phyloP scores from a whole-genome alignment of 2,888 invertebrate species.

The Drosophila sordidula region DNA sequence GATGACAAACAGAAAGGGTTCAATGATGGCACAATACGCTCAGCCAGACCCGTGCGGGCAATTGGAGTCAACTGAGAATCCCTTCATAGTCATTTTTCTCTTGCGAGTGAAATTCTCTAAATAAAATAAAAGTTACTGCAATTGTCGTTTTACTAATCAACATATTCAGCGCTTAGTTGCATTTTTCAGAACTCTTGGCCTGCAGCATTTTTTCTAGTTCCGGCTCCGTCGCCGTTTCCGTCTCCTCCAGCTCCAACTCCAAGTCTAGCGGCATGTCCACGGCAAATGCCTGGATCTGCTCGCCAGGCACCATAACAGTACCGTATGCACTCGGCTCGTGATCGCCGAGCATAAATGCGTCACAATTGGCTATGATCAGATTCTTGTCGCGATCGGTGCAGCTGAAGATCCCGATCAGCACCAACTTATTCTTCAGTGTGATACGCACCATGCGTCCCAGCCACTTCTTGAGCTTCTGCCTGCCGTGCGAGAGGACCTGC shows the following conservation, averaged over 20 bases:
- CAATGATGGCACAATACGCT: too few relatives aligned
- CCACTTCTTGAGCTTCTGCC: conserved; percentile 39
- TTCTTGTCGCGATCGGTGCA: conserved; percentile 60
- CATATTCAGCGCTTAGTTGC: neutral
- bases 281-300: conserved; percentile 29
- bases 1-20: conserved; percentile 37
- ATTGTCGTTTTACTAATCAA: neutral
- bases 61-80: too few relatives aligned
- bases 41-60: too few relatives aligned
- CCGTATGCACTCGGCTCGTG: conserved; percentile 21
- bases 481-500: conserved; percentile 7
- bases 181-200: too few relatives aligned
- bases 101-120: too few relatives aligned
- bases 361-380: conserved; percentile 49
- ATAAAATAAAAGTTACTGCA: too few relatives aligned
- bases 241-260: neutral
- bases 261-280: conserved; percentile 21
- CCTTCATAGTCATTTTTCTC: too few relatives aligned
- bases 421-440: conserved; percentile 33
- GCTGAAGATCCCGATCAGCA: conserved; percentile 49
- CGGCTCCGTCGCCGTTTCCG: too few relatives aligned
- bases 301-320: conserved; percentile 47
- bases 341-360: conserved; percentile 6
- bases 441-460: conserved; percentile 47
- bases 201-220: neutral